Base-by-base conservation (phyloP, 2,888 invertebrate species). In the Thymelicus sylvestris region DNA sequence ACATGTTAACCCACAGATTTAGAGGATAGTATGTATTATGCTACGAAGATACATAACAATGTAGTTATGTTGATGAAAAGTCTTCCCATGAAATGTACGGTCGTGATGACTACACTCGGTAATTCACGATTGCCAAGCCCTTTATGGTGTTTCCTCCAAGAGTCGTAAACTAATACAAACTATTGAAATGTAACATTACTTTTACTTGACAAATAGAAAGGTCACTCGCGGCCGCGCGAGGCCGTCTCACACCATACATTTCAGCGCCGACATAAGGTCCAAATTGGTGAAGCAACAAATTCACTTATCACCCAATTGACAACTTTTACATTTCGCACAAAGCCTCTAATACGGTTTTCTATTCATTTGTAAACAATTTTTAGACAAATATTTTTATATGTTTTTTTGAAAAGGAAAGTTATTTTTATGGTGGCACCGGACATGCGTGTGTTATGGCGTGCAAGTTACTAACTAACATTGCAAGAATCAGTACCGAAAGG, bases 161-260 rank as follows among this genome's bases (percentile, higher is more conserved):
- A 50, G 5, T 41, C 10, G 24, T 62, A 52, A 67, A 52, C 68
- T 61, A 67, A 31, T 64, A 38, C 48, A 48, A 41, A 64, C 52
- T 48, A 63, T 67, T 69, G 66, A 84, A 80, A 80, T 83, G 77
- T 83, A 83, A 82, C 85, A 83, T 72, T 73, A 89, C 89, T 89
- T 88, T 90, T 89, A 89, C 90, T 89, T 80, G 67, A 76, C 80
- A 88, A 90, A 90, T 85, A 89, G 84, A 88, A 85, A 87, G 79
- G 72, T 70, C 64, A 69, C 57, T 31, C 31, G 2, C 13, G 57
- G 13, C 47, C 19, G 41, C n/a, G 44, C 31, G 39, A 19, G 39
- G 10, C 41, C 52, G 19, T 24, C 13, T 0, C 7, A n/a, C 12
- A 44, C 13, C 41, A 39, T 15, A 41, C 69, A 79, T 78, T 85